phyloP scores from a whole-genome alignment of 2,797 vertebrate genomes.

The Glyptemys insculpta region DNA sequence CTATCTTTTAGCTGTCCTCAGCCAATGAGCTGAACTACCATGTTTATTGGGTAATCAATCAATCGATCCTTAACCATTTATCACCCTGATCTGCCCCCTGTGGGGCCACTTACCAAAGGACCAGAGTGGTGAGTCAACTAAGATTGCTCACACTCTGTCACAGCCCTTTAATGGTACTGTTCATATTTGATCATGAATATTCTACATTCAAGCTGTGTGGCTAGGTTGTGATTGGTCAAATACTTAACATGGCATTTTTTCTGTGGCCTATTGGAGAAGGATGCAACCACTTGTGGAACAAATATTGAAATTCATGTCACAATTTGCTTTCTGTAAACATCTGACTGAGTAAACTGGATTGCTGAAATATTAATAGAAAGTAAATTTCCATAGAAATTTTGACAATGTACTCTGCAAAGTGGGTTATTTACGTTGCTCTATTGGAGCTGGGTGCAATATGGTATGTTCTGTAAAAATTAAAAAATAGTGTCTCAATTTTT shows the following conservation, averaged over 20 bases:
- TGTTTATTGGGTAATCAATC: not conserved
- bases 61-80: not conserved
- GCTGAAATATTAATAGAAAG: constrained; percentile 70
- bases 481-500: constrained; percentile 19
- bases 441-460: constrained; percentile 36
- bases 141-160: not conserved
- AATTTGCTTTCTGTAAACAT: constrained; percentile 73
- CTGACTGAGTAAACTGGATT: constrained; percentile 72
- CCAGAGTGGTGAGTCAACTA: not conserved
- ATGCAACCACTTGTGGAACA: constrained; percentile 49
- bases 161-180: not conserved
- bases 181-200: constrained; percentile 69
- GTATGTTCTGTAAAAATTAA: not conserved
- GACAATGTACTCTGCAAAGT: constrained; percentile 61
- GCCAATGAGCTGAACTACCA: not conserved
- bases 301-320: constrained; percentile 75
- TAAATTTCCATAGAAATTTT: constrained; percentile 70
- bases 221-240: constrained; percentile 65
- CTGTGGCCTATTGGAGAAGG: constrained; percentile 73
- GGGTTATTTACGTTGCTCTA: constrained; percentile 60
- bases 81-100: not conserved
- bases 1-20: not conserved
- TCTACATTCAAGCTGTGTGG: constrained; percentile 66
- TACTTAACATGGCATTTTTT: constrained; percentile 71
- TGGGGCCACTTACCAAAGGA: not conserved